Percentiles rank a stretch among this genome's conserved stretches.
These are phyloP conservation scores for Drosophila imparisetae DNA, from an alignment of 2,888 invertebrate genomes.

Conservation along the genomic window DNA sequence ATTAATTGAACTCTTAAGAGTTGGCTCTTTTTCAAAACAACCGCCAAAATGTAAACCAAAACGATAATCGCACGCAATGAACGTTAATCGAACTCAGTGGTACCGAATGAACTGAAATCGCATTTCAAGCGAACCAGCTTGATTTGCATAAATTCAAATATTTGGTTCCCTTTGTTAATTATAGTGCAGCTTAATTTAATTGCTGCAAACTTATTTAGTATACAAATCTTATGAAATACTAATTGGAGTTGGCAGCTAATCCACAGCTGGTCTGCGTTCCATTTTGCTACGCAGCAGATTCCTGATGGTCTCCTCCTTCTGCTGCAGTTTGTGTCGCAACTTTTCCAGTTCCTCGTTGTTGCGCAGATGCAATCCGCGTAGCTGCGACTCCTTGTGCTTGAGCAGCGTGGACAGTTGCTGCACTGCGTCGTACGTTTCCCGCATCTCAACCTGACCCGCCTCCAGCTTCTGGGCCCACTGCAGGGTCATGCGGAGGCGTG, in stretches of 20 bases:
- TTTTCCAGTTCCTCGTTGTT: constrained; percentile 82
- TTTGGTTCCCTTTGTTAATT: not conserved
- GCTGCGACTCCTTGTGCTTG: constrained; percentile 84
- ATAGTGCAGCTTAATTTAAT: not conserved
- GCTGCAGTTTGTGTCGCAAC: constrained; percentile 80
- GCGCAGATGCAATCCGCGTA: constrained; percentile 82
- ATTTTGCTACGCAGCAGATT: constrained; percentile 78
- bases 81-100: not conserved
- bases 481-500: constrained; percentile 82
- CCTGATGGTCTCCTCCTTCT: constrained; percentile 84
- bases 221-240: not conserved
- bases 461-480: constrained; percentile 84
- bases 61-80: not conserved
- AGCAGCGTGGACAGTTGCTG: constrained; percentile 82
- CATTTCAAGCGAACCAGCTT: not conserved
- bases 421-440: constrained; percentile 82
- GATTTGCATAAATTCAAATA: not conserved
- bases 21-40: not conserved
- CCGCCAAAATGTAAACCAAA: not conserved
- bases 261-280: constrained; percentile 68
- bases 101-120: not conserved
- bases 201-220: not conserved
- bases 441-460: constrained; percentile 79
- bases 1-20: not conserved
- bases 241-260: constrained; percentile 21